Evolutionary conservation across 2,797 vertebrate species (phyloP).

Genomic region (Gymnoscopelus braueri): DNA sequence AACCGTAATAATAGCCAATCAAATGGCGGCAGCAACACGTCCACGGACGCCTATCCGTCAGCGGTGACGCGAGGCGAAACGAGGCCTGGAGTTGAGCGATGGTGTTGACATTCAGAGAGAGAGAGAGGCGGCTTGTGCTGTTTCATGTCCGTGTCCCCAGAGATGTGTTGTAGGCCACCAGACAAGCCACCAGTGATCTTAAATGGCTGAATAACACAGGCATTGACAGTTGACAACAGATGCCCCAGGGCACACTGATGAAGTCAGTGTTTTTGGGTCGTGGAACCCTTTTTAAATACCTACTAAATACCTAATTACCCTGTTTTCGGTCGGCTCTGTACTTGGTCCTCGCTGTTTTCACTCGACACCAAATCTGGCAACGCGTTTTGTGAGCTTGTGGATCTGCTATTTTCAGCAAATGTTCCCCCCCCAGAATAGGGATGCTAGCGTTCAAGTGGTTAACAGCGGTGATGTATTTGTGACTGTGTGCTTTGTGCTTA

Average conservation of each 20-base stretch:
- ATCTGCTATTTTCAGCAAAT: too few species aligned
- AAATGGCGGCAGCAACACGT: neutral
- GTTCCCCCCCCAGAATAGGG: too few species aligned
- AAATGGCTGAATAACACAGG: conserved; percentile 47
- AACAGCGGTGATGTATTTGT: too few species aligned
- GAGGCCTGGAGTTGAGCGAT: conserved; percentile 34
- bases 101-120: conserved; percentile 3
- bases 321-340: too few species aligned
- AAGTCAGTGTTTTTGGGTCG: too few species aligned
- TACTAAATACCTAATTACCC: too few species aligned
- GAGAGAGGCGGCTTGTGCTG: neutral
- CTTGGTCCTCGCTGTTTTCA: too few species aligned
- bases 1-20: conserved; percentile 25
- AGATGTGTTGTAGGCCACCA: conserved; percentile 50
- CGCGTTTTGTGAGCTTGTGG: too few species aligned
- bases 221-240: conserved; percentile 28
- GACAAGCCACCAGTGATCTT: conserved; percentile 53
- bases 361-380: too few species aligned
- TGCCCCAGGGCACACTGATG: too few species aligned
- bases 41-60: conserved; percentile 22
- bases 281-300: too few species aligned
- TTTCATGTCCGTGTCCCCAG: conserved; percentile 42
- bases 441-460: too few species aligned
- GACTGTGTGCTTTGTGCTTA: neutral
- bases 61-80: conserved; percentile 14